phyloP scores from a whole-genome alignment of 2,888 invertebrate genomes.

The Protodeltote pygarga region DNA sequence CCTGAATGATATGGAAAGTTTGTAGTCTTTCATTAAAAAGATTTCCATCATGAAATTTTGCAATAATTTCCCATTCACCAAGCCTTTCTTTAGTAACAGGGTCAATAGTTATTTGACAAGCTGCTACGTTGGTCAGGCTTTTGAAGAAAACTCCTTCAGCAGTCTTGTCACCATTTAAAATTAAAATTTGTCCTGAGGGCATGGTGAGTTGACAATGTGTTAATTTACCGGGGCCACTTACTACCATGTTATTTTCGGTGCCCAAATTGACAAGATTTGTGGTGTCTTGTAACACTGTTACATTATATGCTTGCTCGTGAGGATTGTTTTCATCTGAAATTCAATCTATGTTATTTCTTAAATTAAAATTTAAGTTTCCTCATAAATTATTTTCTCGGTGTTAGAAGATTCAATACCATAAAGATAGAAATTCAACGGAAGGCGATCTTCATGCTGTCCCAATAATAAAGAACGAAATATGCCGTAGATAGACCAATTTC shows the following conservation, averaged over 20 bases:
- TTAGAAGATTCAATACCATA: constrained; percentile 55
- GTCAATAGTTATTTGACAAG: constrained; percentile 51
- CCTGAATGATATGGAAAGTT: constrained; percentile 48
- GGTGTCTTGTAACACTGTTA: constrained; percentile 40
- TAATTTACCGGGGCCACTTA: constrained; percentile 39
- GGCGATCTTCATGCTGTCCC: constrained; percentile 45
- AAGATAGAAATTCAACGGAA: constrained; percentile 53
- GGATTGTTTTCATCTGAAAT: constrained; percentile 58
- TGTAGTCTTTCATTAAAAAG: constrained; percentile 50
- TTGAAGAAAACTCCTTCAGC: constrained; percentile 45
- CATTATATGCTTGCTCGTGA: constrained; percentile 58
- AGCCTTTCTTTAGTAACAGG: constrained; percentile 50
- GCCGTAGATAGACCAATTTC: constrained; percentile 60
- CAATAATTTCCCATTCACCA: constrained; percentile 59
- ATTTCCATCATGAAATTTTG: constrained; percentile 55
- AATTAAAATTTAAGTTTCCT: not conserved
- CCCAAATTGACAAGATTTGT: constrained; percentile 50
- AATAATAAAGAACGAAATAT: constrained; percentile 30
- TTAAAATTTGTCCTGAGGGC: constrained; percentile 43
- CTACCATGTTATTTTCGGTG: constrained; percentile 34
- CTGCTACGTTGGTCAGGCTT: constrained; percentile 7
- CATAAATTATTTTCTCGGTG: not conserved
- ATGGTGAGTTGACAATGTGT: constrained; percentile 49
- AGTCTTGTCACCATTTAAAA: constrained; percentile 7
- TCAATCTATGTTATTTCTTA: not conserved